Evolutionary conservation across 1,140 invertebrate genomes (phyloP), one percentile per base, ranked within the genome.

Genomic region (Caerostris darwini): DNA sequence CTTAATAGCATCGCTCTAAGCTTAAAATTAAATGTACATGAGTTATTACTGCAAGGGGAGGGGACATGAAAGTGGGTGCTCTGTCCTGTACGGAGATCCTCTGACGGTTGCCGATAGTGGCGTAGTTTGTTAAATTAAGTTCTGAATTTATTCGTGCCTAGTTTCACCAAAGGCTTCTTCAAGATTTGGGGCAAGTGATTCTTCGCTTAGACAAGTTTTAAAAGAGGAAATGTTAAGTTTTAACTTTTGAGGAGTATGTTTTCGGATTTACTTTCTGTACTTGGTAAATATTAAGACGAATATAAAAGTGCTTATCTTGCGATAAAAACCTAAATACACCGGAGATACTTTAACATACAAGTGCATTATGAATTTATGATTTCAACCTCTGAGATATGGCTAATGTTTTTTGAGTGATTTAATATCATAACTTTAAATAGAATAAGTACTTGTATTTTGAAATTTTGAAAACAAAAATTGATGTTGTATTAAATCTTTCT

Each of bases 1-100:
- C 67, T 87, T 93, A 93, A 93, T 93, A 85, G 92, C 56, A 71
- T 87, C 61, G 82, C 64, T 64, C 83, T 93, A 93, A 93, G 92
- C 92, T 93, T 50, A 93, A 93, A 93, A 93, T 93, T 93, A 93
- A 93, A 93, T 93, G 92, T 69, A 93, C 92, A 87, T 93, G 92
- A 93, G 92, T 93, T 93, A 93, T 93, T 93, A 87, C 92, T 59
- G n/a, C 67, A 19, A n/a, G n/a, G 53, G n/a, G 19, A 10, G 12
- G 89, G 64, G 14, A 3, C n/a, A 69, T 5, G 12, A 53, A 12
- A 8, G 71, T 3, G 61, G 7, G 17, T 53, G 19, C 14, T 14
- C 5, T 5, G 14, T 34, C 19, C 34, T 34, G 34, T 34, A 2
- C 34, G 4, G 19, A 50, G 57, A 81, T 34, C n/a, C 67, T 92